Conservation (phyloP, 1,140 invertebrate species). For the Heliconius hewitsoni region DNA sequence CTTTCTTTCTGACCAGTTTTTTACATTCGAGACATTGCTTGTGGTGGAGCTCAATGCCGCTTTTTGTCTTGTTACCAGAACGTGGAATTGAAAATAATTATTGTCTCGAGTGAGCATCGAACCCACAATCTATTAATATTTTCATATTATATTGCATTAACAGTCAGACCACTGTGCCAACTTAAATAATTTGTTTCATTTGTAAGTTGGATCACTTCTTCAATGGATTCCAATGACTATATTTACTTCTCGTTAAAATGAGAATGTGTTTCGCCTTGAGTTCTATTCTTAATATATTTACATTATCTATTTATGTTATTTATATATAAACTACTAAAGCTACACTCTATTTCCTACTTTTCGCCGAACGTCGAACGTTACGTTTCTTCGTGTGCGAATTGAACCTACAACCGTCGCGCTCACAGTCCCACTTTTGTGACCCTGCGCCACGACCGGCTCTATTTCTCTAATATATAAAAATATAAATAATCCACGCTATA, state of each 20-base stretch:
- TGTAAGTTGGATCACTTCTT: no score
- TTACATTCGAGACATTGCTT: no score
- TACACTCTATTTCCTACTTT: not conserved
- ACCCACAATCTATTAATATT: not conserved
- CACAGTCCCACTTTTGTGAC: no score
- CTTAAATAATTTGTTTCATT: no score
- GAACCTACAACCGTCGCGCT: no score
- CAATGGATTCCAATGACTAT: not conserved
- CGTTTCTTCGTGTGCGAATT: no score
- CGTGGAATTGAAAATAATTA: not conserved
- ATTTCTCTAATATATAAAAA: no score
- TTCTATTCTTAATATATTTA: constrained; percentile 8
- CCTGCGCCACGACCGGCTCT: no score
- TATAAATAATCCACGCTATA: no score
- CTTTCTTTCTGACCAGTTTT: no score
- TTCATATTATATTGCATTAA: not conserved
- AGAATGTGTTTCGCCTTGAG: not conserved
- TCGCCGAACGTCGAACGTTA: not conserved
- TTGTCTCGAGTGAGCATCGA: not conserved
- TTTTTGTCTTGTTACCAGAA: not conserved
- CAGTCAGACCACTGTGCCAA: not conserved
- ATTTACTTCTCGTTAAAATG: not conserved
- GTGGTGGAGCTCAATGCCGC: no score
- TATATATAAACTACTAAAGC: not conserved
- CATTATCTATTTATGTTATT: not conserved